Conservation (phyloP, 2,797 vertebrate species). For the Clamator glandarius region DNA sequence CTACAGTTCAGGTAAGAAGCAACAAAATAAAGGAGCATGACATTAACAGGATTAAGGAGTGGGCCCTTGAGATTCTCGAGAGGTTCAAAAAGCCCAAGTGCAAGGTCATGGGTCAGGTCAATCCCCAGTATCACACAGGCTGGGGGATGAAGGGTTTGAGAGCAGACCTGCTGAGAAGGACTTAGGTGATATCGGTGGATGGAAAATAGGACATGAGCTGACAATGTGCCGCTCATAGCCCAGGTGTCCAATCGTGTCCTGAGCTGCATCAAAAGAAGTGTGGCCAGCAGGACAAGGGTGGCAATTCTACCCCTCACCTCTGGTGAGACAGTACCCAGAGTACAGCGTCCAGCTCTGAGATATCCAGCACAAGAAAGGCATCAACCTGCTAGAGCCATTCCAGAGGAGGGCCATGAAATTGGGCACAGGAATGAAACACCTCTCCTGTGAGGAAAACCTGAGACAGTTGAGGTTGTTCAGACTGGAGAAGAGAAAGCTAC, state of each 20-base stretch:
- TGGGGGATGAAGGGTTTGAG: background rate
- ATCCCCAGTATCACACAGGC: background rate
- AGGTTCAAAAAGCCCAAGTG: background rate
- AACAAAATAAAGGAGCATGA: background rate
- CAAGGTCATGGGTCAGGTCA: background rate
- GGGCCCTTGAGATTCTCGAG: background rate
- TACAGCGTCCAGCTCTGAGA: too few species aligned
- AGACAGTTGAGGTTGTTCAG: background rate
- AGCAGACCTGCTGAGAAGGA: background rate
- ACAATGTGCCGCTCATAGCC: background rate
- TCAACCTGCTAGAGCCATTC: background rate
- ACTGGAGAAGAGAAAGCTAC: background rate
- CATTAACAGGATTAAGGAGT: background rate
- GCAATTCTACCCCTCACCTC: background rate
- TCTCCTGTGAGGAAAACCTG: background rate
- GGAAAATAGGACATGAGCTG: background rate
- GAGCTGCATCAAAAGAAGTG: background rate
- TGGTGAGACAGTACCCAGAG: background rate
- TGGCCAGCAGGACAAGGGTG: background rate
- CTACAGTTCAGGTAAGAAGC: background rate
- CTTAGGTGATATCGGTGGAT: background rate
- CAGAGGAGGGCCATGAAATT: background rate
- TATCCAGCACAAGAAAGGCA: background rate
- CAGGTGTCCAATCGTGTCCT: background rate
- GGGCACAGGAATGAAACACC: background rate